These are phyloP conservation scores for Taurulus bubalis DNA, from an alignment of 2,113 vertebrate genomes.

Conservation along the genomic window DNA sequence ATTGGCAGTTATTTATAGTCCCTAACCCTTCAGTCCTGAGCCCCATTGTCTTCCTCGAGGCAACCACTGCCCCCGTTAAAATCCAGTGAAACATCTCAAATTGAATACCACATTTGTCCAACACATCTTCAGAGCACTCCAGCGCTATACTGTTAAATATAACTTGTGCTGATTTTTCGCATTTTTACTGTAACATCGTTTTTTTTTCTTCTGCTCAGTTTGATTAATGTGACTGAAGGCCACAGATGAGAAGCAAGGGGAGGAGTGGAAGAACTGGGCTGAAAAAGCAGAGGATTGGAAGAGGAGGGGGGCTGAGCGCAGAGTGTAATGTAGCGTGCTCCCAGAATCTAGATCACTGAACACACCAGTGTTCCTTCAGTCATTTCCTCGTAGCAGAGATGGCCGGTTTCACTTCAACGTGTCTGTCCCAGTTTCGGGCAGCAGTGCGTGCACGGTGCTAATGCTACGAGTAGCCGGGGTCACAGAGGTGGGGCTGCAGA, in stretches of 20 bases:
- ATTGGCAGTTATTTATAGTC: background rate
- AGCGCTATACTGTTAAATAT: slow-evolving; percentile 13
- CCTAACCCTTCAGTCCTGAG: slow-evolving; percentile 2
- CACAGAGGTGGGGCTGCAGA: slow-evolving; percentile 1
- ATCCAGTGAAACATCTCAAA: slow-evolving; percentile 3
- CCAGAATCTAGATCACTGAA: slow-evolving; percentile 80
- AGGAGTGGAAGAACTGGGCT: slow-evolving; percentile 26
- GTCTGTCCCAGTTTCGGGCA: slow-evolving; percentile 56
- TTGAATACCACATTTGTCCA: background rate
- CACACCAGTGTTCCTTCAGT: slow-evolving; percentile 71
- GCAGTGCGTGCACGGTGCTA: slow-evolving; percentile 1
- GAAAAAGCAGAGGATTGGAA: slow-evolving; percentile 50
- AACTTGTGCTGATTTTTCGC: slow-evolving; percentile 27
- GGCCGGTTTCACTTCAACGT: slow-evolving; percentile 46
- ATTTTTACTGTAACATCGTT: slow-evolving; percentile 33
- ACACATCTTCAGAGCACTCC: background rate
- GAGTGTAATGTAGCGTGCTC: slow-evolving; percentile 73
- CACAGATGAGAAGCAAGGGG: slow-evolving; percentile 27
- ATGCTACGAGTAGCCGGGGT: slow-evolving; percentile 14
- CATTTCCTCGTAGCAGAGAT: slow-evolving; percentile 58
- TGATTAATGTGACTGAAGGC: slow-evolving; percentile 39
- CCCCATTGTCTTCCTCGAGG: slow-evolving; percentile 11
- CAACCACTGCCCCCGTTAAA: slow-evolving; percentile 25
- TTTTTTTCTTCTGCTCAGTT: slow-evolving; percentile 60
- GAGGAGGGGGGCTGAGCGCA: slow-evolving; percentile 17